Conservation (phyloP, 1,140 invertebrate genomes). For the Chelonus insularis region DNA sequence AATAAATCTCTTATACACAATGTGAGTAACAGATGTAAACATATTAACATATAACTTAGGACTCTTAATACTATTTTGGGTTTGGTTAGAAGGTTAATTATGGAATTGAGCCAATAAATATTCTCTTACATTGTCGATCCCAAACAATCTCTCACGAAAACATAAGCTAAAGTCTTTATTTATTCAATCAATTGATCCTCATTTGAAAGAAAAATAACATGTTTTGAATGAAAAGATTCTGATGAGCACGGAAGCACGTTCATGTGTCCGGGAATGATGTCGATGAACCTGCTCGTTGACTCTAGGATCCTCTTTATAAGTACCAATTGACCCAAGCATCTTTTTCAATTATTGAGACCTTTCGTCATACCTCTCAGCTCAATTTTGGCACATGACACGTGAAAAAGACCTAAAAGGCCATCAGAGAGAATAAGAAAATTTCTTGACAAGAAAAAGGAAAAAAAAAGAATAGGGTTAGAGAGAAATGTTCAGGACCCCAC, state of each 20-base stretch:
- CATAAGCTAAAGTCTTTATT: not conserved
- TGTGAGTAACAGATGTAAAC: not conserved
- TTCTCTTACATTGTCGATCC: not conserved
- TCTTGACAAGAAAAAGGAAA: no score
- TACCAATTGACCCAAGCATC: slow-evolving; percentile 8
- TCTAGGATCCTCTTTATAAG: not conserved
- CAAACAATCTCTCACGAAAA: not conserved
- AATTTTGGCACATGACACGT: no score
- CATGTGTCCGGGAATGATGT: not conserved
- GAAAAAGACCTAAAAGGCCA: no score
- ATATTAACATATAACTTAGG: not conserved
- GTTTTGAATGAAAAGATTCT: not conserved
- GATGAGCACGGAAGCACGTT: no score
- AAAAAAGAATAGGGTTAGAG: no score
- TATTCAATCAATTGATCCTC: not conserved
- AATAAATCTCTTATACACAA: no score
- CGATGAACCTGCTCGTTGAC: slow-evolving; percentile 10
- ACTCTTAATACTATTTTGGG: not conserved
- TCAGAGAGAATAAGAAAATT: no score
- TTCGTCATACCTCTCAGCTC: not conserved
- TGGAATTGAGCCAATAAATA: not conserved
- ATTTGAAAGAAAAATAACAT: not conserved
- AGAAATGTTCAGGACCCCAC: no score
- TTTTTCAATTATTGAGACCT: not conserved
- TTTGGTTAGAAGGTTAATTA: not conserved